Conservation (phyloP, 2,888 invertebrate species). For the Yponomeuta evonymella region DNA sequence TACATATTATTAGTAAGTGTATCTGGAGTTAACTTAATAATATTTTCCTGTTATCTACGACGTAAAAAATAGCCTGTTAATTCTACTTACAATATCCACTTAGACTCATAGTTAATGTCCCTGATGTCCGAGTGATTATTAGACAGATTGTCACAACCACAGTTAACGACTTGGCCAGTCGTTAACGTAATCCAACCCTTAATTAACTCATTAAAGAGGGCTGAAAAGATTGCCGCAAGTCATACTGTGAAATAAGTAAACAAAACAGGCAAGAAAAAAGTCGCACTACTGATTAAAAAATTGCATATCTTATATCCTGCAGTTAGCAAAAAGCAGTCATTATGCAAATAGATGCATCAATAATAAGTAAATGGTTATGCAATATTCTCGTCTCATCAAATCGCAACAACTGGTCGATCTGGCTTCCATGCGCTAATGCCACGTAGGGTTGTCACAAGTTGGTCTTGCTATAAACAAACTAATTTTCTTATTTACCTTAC, state of each 20-base stretch:
- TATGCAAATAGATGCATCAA: conserved; percentile 16
- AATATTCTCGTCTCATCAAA: conserved; percentile 61
- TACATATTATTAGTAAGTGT: too few relatives aligned
- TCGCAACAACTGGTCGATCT: conserved; percentile 60
- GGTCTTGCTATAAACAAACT: too few relatives aligned
- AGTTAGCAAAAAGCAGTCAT: conserved; percentile 16
- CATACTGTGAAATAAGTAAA: not conserved
- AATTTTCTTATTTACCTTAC: too few relatives aligned
- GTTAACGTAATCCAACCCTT: not conserved
- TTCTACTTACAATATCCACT: too few relatives aligned
- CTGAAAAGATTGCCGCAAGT: not conserved
- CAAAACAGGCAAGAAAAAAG: not conserved
- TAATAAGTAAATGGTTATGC: conserved; percentile 43
- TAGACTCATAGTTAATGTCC: too few relatives aligned
- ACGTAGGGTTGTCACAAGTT: conserved; percentile 5
- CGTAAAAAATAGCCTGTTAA: too few relatives aligned
- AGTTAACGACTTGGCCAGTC: not conserved
- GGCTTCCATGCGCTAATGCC: conserved; percentile 24
- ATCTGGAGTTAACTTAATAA: too few relatives aligned
- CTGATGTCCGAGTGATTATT: not conserved
- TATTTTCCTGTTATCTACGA: too few relatives aligned
- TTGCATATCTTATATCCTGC: not conserved
- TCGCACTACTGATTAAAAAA: not conserved
- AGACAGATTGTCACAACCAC: not conserved
- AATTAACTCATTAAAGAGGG: not conserved